Base-by-base conservation (phyloP, 1,140 invertebrate genomes). In the Drosophila lowei region DNA sequence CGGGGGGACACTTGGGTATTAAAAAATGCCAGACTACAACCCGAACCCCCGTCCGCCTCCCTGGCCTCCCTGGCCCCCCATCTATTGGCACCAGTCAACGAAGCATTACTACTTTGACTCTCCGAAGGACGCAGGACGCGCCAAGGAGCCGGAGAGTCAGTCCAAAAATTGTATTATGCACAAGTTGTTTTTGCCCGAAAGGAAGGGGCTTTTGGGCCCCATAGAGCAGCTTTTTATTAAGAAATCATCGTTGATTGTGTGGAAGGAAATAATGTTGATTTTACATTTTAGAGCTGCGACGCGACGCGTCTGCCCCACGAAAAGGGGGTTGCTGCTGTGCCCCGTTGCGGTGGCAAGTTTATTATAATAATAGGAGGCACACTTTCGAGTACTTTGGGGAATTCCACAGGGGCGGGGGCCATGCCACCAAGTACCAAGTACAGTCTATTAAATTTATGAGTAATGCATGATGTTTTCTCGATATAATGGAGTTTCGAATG, bases 171-270 rank as follows among this genome's bases (percentile, higher is more conserved):
- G 81, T 86, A 86, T 81, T 86, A 86, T 86, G 81, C 77, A 81
- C 57, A 86, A 86, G 81, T 65, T 80, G 81, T 62, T 79, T 34
- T 57, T 70, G 48, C n/a, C n/a, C n/a, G n/a, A n/a, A n/a, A n/a
- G n/a, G n/a, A n/a, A n/a, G n/a, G 42, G 42, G 44, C 8, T 34
- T 34, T 9, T 3, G 8, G 9, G n/a, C n/a, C n/a, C n/a, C n/a
- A n/a, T n/a, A 18, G 66, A 67, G 49, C 66, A 55, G 77, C 81
- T 78, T 86, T 86, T 86, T 88, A 86, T 86, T 86, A 86, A 88
- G 83, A 86, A 86, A 86, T 88, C 83, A 86, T 88, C 83, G 83
- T 88, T 86, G 83, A 88, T 88, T 86, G 83, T 81, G 83, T 86
- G 83, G 83, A 88, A 88, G 83, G 78, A 86, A 86, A 80, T 88